Evolutionary conservation across 1,140 invertebrate genomes (phyloP), one percentile per base, ranked within the genome.

Genomic region (Thaumatotibia leucotreta): DNA sequence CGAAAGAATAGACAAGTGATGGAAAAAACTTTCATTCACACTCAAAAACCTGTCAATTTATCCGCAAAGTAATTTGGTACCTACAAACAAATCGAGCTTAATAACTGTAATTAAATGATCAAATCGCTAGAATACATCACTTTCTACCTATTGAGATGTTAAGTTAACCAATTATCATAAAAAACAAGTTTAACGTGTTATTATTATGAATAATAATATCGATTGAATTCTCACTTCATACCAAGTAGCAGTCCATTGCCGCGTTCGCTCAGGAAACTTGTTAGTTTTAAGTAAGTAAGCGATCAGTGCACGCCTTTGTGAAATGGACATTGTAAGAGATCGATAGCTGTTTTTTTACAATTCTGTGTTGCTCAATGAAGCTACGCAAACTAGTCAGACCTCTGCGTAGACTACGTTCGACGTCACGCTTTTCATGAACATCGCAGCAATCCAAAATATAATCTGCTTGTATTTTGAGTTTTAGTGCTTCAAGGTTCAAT

Each of bases 71-170:
- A 29, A 31, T 58, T 58, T n/a, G n/a, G 29, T 29, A 10, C 24
- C 29, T 58, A 54, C 52, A 58, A 14, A 29, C 52, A 54, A 29
- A 54, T 58, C 52, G 11, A 52, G 49, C n/a, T 29, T 31, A 58
- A 58, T 58, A 27, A 58, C 52, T 58, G 29, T 58, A 27, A 31
- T 58, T 58, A 58, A 58, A 27, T 58, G 14, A 29, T 58, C n/a
- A 58, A 4, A 31, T n/a, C 50, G 50, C 52, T 23, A 4, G 50
- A 58, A 58, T 27, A 5, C 50, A 9, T 54, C 52, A 58, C 52
- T 58, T 58, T 58, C 52, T 58, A 58, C 23, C 52, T 58, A 27
- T 52, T 58, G 52, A 58, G 52, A 31, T 58, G 52, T 58, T 58
- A 58, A 58, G 11, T 29, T 58, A 58, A 31, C 52, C 52, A 58